Evolutionary conservation across 2,797 vertebrate species (phyloP).

Genomic region (Rhabdomys pumilio): DNA sequence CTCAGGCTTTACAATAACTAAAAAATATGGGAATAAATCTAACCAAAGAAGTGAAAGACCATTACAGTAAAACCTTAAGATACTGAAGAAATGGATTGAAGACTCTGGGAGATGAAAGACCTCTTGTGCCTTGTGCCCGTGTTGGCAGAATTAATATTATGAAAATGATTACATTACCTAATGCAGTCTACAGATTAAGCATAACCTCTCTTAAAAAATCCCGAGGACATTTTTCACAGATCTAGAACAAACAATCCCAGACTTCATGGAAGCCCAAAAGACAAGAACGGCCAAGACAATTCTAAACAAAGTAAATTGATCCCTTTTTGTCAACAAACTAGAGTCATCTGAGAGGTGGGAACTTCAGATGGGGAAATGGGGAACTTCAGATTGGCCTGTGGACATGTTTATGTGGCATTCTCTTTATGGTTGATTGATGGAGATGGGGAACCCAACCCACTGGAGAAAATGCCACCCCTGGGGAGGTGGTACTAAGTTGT

Average conservation of each 20-base stretch:
- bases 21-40: neutral
- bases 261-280: neutral
- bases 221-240: neutral
- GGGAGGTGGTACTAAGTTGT: neutral
- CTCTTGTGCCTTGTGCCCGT: neutral
- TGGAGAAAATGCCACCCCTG: neutral
- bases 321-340: neutral
- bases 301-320: too few relatives aligned
- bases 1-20: neutral
- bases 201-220: neutral
- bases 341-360: neutral
- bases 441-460: neutral
- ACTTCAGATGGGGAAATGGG: neutral
- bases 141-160: neutral
- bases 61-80: neutral
- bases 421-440: neutral
- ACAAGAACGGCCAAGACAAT: neutral
- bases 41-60: neutral
- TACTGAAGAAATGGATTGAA: neutral
- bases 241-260: neutral
- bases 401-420: neutral
- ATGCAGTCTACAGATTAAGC: neutral
- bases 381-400: too few relatives aligned
- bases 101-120: neutral
- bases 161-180: neutral